These are phyloP conservation scores for Zoanthus sansibaricus DNA, from an alignment of 92 coral and sea anemone genomes.

Conservation along the genomic window DNA sequence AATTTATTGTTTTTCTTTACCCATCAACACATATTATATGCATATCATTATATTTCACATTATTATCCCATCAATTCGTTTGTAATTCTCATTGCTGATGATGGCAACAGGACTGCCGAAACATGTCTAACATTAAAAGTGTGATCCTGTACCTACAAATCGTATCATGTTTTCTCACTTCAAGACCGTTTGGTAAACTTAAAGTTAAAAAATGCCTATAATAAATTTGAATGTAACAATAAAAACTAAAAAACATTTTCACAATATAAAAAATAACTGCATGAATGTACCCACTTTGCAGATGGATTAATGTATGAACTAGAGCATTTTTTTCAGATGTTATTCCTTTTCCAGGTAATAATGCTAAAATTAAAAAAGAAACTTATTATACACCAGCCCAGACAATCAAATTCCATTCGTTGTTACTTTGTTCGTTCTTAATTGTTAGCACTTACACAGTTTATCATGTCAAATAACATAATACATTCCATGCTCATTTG, in stretches of 20 bases:
- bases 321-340: slow-evolving; percentile 4
- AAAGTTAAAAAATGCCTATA: not conserved
- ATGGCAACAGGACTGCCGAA: slow-evolving; percentile 5
- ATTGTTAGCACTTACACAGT: slow-evolving; percentile 11
- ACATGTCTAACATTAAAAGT: not conserved
- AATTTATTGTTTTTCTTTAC: slow-evolving; percentile 7
- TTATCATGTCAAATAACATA: not conserved
- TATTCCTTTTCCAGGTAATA: slow-evolving; percentile 8
- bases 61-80: not conserved
- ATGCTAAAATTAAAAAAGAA: not conserved
- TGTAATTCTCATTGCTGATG: slow-evolving; percentile 7
- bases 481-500: slow-evolving; percentile 8
- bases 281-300: slow-evolving; percentile 9
- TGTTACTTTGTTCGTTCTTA: slow-evolving; percentile 4
- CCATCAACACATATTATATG: not conserved
- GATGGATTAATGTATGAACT: slow-evolving; percentile 7
- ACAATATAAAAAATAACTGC: slow-evolving; percentile 2
- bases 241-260: not conserved
- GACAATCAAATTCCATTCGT: slow-evolving; percentile 5
- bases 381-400: not conserved
- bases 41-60: slow-evolving; percentile 2
- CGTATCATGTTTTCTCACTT: not conserved
- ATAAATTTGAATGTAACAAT: slow-evolving; percentile 15
- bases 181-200: slow-evolving; percentile 5
- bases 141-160: not conserved